phyloP scores from a whole-genome alignment of 2,888 invertebrate species.

The Xanthostigma xanthostigma region DNA sequence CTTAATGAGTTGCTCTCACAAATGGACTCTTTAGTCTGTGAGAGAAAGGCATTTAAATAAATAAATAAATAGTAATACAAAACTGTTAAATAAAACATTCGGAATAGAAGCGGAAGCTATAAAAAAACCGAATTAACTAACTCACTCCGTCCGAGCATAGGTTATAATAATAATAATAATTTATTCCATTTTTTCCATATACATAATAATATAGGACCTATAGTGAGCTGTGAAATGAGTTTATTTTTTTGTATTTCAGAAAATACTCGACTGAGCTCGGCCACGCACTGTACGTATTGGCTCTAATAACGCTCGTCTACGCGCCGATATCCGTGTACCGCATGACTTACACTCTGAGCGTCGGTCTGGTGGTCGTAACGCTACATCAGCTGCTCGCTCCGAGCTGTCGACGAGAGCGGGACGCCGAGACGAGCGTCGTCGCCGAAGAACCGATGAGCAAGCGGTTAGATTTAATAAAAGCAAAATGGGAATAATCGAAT shows the following conservation, averaged over 20 bases:
- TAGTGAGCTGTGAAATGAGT: conserved; percentile 1
- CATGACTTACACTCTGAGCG: conserved; percentile 41
- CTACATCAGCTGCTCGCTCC: conserved; percentile 37
- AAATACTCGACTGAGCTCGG: conserved; percentile 31
- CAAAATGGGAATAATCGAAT: background rate
- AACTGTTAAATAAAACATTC: background rate
- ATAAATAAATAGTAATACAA: too few relatives aligned
- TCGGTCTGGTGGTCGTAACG: conserved; percentile 37
- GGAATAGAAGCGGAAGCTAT: too few relatives aligned
- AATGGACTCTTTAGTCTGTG: too few relatives aligned
- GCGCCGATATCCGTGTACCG: conserved; percentile 44
- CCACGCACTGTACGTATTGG: conserved; percentile 35
- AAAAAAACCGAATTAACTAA: too few relatives aligned
- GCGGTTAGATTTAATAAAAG: background rate
- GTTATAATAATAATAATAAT: too few relatives aligned
- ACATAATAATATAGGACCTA: too few relatives aligned
- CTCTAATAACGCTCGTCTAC: conserved; percentile 38
- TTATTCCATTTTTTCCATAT: too few relatives aligned
- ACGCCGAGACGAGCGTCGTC: background rate
- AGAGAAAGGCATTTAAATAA: too few relatives aligned
- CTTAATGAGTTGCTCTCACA: too few relatives aligned
- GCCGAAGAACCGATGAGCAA: background rate
- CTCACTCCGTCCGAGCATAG: too few relatives aligned
- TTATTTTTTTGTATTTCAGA: conserved; percentile 26
- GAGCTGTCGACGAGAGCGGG: conserved; percentile 12